Evolutionary conservation across 2,113 vertebrate genomes (phyloP).

Genomic region (Laterallus jamaicensis): DNA sequence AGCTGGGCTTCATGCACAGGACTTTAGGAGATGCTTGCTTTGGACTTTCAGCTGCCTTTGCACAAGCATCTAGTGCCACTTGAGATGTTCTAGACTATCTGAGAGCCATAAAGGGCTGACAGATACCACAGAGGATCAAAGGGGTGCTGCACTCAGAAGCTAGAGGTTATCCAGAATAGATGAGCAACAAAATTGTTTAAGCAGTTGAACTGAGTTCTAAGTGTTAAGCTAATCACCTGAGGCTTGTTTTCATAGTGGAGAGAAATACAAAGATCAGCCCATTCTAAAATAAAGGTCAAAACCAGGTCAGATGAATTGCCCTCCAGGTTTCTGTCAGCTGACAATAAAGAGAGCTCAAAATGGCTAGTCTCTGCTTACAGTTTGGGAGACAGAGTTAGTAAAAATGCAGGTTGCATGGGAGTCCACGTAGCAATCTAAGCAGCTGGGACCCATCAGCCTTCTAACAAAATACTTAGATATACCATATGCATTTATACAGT

Average conservation of each 20-base stretch:
- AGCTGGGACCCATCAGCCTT: neutral
- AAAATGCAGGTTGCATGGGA: neutral
- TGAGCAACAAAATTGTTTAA: neutral
- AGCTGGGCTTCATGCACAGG: rapidly evolving
- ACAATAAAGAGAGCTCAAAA: neutral
- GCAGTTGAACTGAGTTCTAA: neutral
- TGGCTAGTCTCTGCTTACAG: neutral
- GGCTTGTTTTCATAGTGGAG: neutral
- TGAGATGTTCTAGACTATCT: neutral
- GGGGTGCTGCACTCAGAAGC: neutral
- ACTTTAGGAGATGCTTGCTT: neutral
- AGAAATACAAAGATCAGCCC: neutral
- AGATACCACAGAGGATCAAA: neutral
- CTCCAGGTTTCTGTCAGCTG: neutral
- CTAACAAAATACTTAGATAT: constrained; percentile 33
- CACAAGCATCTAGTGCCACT: neutral
- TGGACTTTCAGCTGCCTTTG: neutral
- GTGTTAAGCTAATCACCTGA: neutral
- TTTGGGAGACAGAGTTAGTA: neutral
- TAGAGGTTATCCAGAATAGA: neutral
- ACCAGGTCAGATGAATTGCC: neutral
- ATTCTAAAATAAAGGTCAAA: neutral
- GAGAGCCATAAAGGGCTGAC: neutral
- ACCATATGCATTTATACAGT: constrained; percentile 57
- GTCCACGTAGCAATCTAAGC: neutral